Evolutionary conservation across 2,797 vertebrate genomes (phyloP).

Genomic region (Gadopsis bispinosus): DNA sequence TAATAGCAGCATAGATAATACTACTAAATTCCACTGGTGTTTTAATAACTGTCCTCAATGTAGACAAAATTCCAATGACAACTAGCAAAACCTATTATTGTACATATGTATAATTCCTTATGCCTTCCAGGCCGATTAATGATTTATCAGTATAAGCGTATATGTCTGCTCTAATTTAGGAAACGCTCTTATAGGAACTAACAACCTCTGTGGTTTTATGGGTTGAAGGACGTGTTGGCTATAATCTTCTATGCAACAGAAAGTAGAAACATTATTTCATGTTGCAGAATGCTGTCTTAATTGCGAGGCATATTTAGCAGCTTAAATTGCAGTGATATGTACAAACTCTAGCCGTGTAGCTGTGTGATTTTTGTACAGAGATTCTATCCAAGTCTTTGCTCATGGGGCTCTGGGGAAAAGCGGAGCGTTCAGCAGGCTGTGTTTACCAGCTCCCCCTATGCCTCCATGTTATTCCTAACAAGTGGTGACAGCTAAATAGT

Average conservation of each 20-base stretch:
- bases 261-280: background rate
- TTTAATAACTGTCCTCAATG: background rate
- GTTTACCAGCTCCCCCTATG: conserved; percentile 47
- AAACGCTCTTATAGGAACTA: no score
- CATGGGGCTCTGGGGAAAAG: conserved; percentile 15
- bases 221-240: no score
- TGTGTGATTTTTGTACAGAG: background rate
- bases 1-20: no score
- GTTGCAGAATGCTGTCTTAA: background rate
- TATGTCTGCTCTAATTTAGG: background rate
- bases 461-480: conserved; percentile 46
- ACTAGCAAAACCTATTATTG: background rate
- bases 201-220: no score
- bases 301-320: background rate
- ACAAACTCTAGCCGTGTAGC: background rate
- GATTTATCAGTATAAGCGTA: background rate
- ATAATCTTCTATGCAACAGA: background rate
- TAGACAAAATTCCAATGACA: background rate
- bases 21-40: background rate
- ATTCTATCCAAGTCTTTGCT: conserved; percentile 2
- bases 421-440: conserved; percentile 4
- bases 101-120: background rate
- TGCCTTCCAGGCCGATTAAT: background rate
- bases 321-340: background rate
- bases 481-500: conserved; percentile 67